Evolutionary conservation across 2,797 vertebrate species (phyloP), one percentile per base, ranked within the genome.

Genomic region (Crax fasciolata): DNA sequence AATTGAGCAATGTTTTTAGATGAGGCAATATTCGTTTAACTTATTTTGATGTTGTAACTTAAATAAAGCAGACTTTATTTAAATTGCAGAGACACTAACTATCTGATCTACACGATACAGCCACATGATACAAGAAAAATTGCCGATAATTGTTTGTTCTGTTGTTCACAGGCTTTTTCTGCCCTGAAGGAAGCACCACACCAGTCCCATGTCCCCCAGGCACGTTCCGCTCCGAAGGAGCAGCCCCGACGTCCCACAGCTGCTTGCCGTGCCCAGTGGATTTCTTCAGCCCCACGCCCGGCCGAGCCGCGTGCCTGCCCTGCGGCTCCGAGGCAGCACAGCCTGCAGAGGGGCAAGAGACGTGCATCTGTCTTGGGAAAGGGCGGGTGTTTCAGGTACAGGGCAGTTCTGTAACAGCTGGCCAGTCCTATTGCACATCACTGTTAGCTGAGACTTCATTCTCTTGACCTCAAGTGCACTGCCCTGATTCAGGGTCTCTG

Each of bases 311-410:
- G 5, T 98, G 98, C 3, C 87, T 98, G 14, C 97, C 98, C 2
- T 99, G 99, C 30, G 99, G 99, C 32, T 96, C 98, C 0, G 87
- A 93, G 77, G 99, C 99, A 24, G 95, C 41, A 18, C 99, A 99
- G 96, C 98, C 98, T 6, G 95, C 97, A 3, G 92, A 98, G 49
- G 99, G 98, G 19, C 98, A 99, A 92, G 96, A 97, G 19, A 97
- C 90, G 0, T 99, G 99, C 3, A 23, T 97, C 83, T 99, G 99
- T 73, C 94, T 38, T 1, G 97, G 96, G 58, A 95, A 97, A 15
- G 98, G 98, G 4, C 97, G 97, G 48, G 95, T 95, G 28, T 99
- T 99, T 91, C 99, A 99, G 99, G 99, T 99, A 95, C 14, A 44
- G 41, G 9, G 43, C 39, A 13, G 11, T 17, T 35, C 51, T 5